Evolutionary conservation across 2,888 invertebrate species (phyloP), one percentile per base, ranked within the genome.

Genomic region (Cyclophora punctaria): DNA sequence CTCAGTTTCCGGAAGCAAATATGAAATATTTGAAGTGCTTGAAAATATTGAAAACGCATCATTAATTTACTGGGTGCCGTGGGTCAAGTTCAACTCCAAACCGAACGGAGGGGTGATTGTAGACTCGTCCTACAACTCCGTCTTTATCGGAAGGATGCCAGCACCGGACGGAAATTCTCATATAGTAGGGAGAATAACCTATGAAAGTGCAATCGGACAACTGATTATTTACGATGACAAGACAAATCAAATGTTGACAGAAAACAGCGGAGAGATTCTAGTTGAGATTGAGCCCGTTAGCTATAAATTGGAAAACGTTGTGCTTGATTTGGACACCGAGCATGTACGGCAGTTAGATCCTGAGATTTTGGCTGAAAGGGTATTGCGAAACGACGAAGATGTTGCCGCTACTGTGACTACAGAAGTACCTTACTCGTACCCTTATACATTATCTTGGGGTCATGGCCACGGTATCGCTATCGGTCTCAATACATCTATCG

Each of bases 21-120:
- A 91, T 68, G 83, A 83, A 47, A 75, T 89, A 41, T 94, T 93
- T 74, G 94, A 95, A 71, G 90, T 95, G 35, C 85, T 96, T 47
- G 91, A 94, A 72, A 96, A 95, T 74, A 91, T 92, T 56, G 95
- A 95, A 63, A 92, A 92, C 59, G 92, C 95, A 52, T 94, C 94
- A 1, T 89, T 94, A 51, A 88, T 96, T 44, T 91, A 90, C 56
- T 96, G 96, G 96, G 90, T 90, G 44, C 80, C 89, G n/a, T 95
- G 95, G 93, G 89, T 90, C 58, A 93, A 92, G 74, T 95, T 92
- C 71, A 79, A 79, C 61, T 89, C 89, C 2, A 90, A 91, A 53
- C 93, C 93, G 0, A 89, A 90, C 52, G 95, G 95, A 4, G 91
- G 93, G 6, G 93, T 95, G 3, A 87, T 90, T 2, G 90, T 91